These are phyloP conservation scores for Progne subis DNA, from an alignment of 2,113 vertebrate species.

Conservation along the genomic window DNA sequence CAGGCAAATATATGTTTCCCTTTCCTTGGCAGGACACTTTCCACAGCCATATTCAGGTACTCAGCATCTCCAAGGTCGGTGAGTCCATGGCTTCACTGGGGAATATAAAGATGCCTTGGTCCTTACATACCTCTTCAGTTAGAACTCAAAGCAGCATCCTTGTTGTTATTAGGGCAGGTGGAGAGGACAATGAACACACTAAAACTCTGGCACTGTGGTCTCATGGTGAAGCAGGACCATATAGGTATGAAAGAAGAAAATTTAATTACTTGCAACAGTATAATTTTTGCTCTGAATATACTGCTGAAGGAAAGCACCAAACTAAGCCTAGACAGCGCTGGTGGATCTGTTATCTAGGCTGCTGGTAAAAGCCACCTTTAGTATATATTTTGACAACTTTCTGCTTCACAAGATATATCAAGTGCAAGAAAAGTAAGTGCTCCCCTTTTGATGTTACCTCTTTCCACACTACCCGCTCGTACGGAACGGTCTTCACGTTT, in stretches of 20 bases:
- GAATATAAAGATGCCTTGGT: not conserved
- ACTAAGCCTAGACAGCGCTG: not conserved
- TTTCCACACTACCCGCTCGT: not conserved
- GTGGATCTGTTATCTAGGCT: not conserved
- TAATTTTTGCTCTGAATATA: not conserved
- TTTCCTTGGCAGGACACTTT: not conserved
- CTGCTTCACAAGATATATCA: not conserved
- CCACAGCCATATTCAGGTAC: not conserved
- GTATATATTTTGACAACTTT: not conserved
- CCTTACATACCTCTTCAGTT: not conserved
- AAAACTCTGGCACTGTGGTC: not conserved
- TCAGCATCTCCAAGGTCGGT: not conserved
- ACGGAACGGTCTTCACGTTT: slow-evolving; percentile 34
- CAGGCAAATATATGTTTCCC: not conserved
- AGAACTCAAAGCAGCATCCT: not conserved
- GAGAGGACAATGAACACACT: not conserved
- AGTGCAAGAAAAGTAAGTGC: not conserved
- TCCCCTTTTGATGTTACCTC: slow-evolving; percentile 35
- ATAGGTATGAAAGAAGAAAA: not conserved
- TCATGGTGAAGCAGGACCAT: not conserved
- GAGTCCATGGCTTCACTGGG: not conserved
- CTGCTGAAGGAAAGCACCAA: not conserved
- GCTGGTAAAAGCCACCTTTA: not conserved
- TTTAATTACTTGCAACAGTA: not conserved
- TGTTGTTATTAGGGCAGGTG: not conserved